Evolutionary conservation across 2,797 vertebrate species (phyloP), one percentile per base, ranked within the genome.

Genomic region (Xyrichtys novacula): DNA sequence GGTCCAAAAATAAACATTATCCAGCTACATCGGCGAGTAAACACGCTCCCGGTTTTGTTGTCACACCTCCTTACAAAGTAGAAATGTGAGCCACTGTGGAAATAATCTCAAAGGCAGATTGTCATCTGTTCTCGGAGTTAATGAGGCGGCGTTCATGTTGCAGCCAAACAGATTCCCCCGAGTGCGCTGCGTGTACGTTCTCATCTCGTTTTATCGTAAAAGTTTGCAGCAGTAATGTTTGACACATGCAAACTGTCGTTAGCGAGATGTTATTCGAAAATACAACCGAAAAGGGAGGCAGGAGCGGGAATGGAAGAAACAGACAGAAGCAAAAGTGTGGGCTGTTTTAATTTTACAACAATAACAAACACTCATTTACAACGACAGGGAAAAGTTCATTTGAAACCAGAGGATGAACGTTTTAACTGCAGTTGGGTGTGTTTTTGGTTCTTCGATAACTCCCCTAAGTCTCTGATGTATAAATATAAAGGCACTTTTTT

Each of bases 331-430:
- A 70, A 77, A 59, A 57, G 20, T 84, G 56, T 56, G 52, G 22
- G 78, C 58, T 39, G 19, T 85, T 91, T 89, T 84, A 85, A 88
- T 89, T 81, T 42, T 61, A 74, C 70, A 78, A n/a, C n/a, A 55
- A 78, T 73, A 79, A 70, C 44, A 58, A 36, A 83, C 65, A 80
- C 52, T 72, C 48, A 54, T 83, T 78, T 78, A 80, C 69, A 83
- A 65, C 54, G 68, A 88, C 39, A 56, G 19, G 44, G 48, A 64
- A 38, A 34, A 36, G n/a, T 58, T 49, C 26, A 74, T 63, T 47
- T 44, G 49, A 50, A 52, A 42, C 16, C 46, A 16, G 2, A 40
- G 22, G 65, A 39, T 7, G 54, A 55, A 63, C 6, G 36, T 39
- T 65, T 49, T 38, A 32, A 28, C 31, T 50, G 42, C 31, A 64